Conservation (phyloP, 35 echinoderm and acorn worm genomes). For the Strongylocentrotus purpuratus region DNA sequence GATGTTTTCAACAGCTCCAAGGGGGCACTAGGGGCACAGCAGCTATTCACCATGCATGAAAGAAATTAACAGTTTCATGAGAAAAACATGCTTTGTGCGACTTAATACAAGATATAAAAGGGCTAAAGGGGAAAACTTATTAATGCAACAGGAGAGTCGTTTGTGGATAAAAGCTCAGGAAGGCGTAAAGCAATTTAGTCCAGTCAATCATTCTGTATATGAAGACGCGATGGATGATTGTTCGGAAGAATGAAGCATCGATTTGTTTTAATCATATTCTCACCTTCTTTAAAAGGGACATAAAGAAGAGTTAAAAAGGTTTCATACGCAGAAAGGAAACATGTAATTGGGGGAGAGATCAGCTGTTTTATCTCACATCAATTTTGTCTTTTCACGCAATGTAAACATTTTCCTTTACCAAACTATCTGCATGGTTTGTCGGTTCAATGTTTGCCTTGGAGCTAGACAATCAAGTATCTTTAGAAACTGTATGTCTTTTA, state of each 20-base stretch:
- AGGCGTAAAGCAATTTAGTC: background rate
- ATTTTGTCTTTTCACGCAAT: no score
- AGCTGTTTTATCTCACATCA: no score
- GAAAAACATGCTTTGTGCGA: background rate
- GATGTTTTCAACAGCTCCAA: slow-evolving; percentile 10
- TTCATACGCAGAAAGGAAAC: background rate
- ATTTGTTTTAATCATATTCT: background rate
- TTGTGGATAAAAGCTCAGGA: background rate
- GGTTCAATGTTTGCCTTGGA: background rate
- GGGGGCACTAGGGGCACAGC: background rate
- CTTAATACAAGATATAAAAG: background rate
- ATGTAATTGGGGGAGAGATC: no score
- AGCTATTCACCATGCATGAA: background rate
- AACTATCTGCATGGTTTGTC: background rate
- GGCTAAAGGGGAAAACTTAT: background rate
- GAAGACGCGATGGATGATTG: background rate
- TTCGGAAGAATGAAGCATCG: background rate
- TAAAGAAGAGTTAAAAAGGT: background rate
- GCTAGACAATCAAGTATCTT: background rate
- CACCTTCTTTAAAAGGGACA: background rate
- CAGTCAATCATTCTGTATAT: slow-evolving; percentile 1
- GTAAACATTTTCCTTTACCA: no score
- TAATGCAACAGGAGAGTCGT: background rate
- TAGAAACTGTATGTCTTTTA: background rate
- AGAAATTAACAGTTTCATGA: slow-evolving; percentile 8